A percentile compares a stretch with the other conserved stretches of the same genome.
phyloP scores from a whole-genome alignment of 1,140 invertebrate genomes.

The Danaus plexippus region DNA sequence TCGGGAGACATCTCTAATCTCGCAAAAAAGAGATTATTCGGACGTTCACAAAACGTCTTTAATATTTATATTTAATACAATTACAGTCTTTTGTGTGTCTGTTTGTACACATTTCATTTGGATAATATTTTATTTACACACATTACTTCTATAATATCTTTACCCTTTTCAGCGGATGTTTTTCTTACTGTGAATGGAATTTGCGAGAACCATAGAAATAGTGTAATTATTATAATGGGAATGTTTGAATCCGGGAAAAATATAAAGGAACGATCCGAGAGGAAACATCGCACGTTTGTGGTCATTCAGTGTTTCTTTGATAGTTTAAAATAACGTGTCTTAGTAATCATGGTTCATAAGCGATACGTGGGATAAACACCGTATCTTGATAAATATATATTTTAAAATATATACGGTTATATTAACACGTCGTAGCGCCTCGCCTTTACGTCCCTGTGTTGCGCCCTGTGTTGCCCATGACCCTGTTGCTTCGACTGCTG shows the following conservation, averaged over 20 bases:
- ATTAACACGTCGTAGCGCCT: too few relatives aligned
- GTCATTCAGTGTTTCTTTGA: too few relatives aligned
- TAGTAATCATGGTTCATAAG: background rate
- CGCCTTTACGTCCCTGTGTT: too few relatives aligned
- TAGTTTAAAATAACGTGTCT: background rate
- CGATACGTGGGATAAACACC: background rate
- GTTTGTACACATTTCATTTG: slow-evolving; percentile 63
- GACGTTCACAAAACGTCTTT: slow-evolving; percentile 32
- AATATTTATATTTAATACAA: slow-evolving; percentile 52
- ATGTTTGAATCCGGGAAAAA: too few relatives aligned
- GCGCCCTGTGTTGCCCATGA: too few relatives aligned
- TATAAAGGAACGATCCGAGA: too few relatives aligned
- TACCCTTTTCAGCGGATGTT: slow-evolving; percentile 48
- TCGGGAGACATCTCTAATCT: slow-evolving; percentile 45
- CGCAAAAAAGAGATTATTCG: slow-evolving; percentile 40
- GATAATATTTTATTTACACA: slow-evolving; percentile 31
- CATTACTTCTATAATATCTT: slow-evolving; percentile 21
- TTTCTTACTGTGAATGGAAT: slow-evolving; percentile 28
- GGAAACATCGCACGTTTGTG: too few relatives aligned
- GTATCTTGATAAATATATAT: slow-evolving; percentile 6
- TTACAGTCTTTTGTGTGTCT: slow-evolving; percentile 35
- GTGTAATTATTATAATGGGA: background rate
- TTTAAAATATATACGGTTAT: too few relatives aligned
- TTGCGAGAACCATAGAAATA: slow-evolving; percentile 4
- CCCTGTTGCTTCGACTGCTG: too few relatives aligned